Conservation (phyloP, 2,113 vertebrate genomes). For the Catharus bicknelli region DNA sequence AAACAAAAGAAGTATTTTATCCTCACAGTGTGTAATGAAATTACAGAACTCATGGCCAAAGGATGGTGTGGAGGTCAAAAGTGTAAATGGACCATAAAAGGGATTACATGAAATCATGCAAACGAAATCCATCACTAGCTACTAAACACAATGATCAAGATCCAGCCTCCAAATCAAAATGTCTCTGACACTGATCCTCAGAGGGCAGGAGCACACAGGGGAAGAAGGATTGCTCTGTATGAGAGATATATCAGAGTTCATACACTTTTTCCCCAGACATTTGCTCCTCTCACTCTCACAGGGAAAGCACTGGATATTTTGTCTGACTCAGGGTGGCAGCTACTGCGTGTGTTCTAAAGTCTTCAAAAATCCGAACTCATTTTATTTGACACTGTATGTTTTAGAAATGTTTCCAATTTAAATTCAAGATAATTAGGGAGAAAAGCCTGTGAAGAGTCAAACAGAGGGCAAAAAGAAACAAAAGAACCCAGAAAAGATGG, state of each 20-base stretch:
- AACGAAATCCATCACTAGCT: constrained; percentile 35
- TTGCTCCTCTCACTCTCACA: constrained; percentile 14
- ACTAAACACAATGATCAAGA: constrained; percentile 4
- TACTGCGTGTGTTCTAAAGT: neutral
- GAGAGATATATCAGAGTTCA: neutral
- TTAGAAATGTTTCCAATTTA: neutral
- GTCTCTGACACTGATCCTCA: neutral
- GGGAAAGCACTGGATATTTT: neutral
- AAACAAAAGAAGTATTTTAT: constrained; percentile 48
- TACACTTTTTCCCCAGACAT: neutral
- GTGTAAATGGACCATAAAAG: constrained; percentile 53
- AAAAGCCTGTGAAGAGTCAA: neutral
- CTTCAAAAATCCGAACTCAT: neutral
- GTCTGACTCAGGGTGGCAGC: neutral
- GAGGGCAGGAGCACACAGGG: neutral
- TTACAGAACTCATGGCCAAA: constrained; percentile 42
- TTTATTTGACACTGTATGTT: neutral
- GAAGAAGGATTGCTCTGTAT: neutral
- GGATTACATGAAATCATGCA: constrained; percentile 57
- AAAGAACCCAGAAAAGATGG: neutral
- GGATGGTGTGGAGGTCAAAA: constrained; percentile 50
- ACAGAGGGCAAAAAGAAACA: neutral
- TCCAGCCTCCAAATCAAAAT: constrained; percentile 41
- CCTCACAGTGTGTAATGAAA: constrained; percentile 29
- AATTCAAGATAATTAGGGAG: constrained; percentile 24